A percentile compares a stretch with the other conserved stretches of the same genome.
These are phyloP conservation scores for Caenorhabditis imperialis DNA, from an alignment of 2,888 invertebrate species.

Conservation along the genomic window DNA sequence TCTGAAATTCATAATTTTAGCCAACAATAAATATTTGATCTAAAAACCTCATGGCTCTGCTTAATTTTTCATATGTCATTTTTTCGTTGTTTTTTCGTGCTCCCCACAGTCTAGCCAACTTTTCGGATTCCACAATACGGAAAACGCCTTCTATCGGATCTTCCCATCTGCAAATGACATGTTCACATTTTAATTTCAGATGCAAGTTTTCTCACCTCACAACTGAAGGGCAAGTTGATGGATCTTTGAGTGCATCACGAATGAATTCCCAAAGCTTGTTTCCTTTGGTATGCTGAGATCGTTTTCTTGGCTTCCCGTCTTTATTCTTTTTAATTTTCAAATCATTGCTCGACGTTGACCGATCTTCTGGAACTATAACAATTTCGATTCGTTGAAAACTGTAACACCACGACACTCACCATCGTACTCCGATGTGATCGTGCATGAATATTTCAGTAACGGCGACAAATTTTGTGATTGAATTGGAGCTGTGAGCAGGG, in stretches of 20 bases:
- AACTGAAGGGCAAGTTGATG: constrained; percentile 86
- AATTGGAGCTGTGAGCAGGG: constrained; percentile 44
- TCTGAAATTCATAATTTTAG: constrained; percentile 67
- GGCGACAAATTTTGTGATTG: constrained; percentile 59
- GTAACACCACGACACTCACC: constrained; percentile 45
- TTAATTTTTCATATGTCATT: constrained; percentile 94
- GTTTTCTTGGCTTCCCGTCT: constrained; percentile 77
- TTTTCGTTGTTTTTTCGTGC: constrained; percentile 88
- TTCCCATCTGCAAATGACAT: constrained; percentile 84
- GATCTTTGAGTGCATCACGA: constrained; percentile 86
- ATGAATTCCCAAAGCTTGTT: constrained; percentile 88
- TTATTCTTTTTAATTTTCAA: constrained; percentile 69
- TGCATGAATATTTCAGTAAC: constrained; percentile 54
- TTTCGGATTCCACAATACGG: constrained; percentile 89
- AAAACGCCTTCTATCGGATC: constrained; percentile 88
- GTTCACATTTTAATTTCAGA: neutral
- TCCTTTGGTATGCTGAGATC: constrained; percentile 78
- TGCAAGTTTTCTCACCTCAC: constrained; percentile 80
- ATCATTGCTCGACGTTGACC: constrained; percentile 29
- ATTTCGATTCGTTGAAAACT: too few relatives aligned
- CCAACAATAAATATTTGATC: neutral
- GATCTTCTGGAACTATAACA: constrained; percentile 42
- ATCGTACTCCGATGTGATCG: constrained; percentile 58
- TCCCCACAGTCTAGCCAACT: constrained; percentile 90
- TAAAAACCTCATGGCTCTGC: constrained; percentile 86